Percentiles rank a stretch among this genome's conserved stretches.
Evolutionary conservation across 2,888 invertebrate genomes (phyloP).

Genomic region (Hyles lineata): DNA sequence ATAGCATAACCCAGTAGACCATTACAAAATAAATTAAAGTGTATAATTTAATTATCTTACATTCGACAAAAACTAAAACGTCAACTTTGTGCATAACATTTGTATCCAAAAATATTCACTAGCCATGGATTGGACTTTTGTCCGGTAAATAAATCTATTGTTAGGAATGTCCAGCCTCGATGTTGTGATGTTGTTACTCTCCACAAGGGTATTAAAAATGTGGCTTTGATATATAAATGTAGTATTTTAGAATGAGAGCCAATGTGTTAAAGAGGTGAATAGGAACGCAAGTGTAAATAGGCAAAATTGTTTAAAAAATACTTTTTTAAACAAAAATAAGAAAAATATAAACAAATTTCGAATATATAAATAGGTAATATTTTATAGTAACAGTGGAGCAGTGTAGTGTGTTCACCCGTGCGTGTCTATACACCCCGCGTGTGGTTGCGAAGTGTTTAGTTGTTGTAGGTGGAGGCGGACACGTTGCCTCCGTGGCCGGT

Average conservation of each 20-base stretch:
- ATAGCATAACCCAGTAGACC: neutral
- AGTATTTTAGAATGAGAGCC: neutral
- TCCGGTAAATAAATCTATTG: neutral
- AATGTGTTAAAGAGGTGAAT: neutral
- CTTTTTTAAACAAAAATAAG: no score
- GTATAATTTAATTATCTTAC: slow-evolving; percentile 5
- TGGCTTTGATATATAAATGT: neutral
- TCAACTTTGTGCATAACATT: neutral
- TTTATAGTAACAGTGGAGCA: neutral
- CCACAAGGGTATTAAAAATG: neutral
- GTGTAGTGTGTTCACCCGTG: neutral
- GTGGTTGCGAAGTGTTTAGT: slow-evolving; percentile 46
- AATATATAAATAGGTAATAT: no score
- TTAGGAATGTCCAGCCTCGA: neutral
- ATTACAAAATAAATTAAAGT: neutral
- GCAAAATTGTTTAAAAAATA: no score
- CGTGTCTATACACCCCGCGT: no score
- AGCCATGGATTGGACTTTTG: neutral
- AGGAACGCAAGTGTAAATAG: no score
- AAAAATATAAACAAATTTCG: no score
- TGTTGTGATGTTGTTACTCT: neutral
- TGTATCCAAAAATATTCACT: neutral
- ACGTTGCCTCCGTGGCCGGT: slow-evolving; percentile 99
- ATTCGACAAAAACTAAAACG: neutral
- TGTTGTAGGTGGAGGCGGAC: slow-evolving; percentile 94